These are phyloP conservation scores for Hydrolagus colliei DNA, from an alignment of 2,797 vertebrate genomes.

Conservation along the genomic window DNA sequence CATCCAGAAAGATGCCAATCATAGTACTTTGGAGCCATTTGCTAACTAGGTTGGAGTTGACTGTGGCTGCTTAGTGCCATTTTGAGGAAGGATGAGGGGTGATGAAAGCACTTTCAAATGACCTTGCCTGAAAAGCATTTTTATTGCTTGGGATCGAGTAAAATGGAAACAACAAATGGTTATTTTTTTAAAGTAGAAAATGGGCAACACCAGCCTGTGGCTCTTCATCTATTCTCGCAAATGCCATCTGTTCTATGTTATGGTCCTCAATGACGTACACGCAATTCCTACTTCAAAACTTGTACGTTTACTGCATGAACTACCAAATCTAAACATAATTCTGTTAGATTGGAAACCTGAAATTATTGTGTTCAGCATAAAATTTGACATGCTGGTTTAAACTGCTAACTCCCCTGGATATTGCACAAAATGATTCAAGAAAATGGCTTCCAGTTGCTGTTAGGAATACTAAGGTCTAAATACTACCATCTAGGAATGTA, in stretches of 20 bases:
- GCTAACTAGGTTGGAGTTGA: neutral
- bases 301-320: neutral
- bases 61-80: too few relatives aligned
- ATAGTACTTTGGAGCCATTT: neutral
- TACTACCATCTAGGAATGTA: neutral
- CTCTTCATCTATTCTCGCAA: neutral
- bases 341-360: neutral
- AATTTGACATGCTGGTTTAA: neutral
- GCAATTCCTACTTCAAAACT: neutral
- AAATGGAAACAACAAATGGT: too few relatives aligned
- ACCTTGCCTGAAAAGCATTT: too few relatives aligned
- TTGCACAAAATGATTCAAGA: neutral
- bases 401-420: neutral
- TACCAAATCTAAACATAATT: neutral
- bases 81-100: too few relatives aligned
- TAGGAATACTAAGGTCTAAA: neutral
- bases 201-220: neutral
- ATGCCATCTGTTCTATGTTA: neutral
- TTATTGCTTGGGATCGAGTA: too few relatives aligned
- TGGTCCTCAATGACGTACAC: neutral
- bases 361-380: neutral
- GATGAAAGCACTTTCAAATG: too few relatives aligned
- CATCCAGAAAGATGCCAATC: neutral
- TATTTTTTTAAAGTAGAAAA: too few relatives aligned
- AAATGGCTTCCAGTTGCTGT: neutral